A percentile compares a stretch with the other conserved stretches of the same genome.
Evolutionary conservation across 2,888 invertebrate genomes (phyloP).

Genomic region (Ephialtes manifestator): DNA sequence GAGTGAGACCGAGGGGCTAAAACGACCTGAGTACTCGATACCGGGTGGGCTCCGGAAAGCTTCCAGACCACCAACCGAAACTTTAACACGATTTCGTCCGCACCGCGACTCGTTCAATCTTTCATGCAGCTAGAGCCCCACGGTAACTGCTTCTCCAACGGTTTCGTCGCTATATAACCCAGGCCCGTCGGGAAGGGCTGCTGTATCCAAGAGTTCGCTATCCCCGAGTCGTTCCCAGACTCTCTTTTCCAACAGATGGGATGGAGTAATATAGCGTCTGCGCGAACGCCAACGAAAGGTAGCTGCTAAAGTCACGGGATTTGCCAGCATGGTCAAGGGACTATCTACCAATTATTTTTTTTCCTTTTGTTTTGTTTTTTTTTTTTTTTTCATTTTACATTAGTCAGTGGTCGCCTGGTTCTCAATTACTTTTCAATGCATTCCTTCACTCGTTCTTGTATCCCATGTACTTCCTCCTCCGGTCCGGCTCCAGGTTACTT

Average conservation of each 20-base stretch:
- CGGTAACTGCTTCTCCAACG: conserved; percentile 41
- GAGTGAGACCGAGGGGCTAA: conserved; percentile 24
- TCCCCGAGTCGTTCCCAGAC: conserved; percentile 27
- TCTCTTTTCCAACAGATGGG: conserved; percentile 20
- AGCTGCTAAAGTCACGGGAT: conserved; percentile 39
- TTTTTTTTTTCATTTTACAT: conserved; percentile 45
- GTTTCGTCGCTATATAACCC: conserved; percentile 20
- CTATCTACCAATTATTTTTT: conserved; percentile 17
- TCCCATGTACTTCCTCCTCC: conserved; percentile 18
- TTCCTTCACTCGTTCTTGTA: conserved; percentile 41
- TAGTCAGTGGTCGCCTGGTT: conserved; percentile 16
- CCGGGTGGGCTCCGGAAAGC: conserved; percentile 19
- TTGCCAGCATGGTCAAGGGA: conserved; percentile 41
- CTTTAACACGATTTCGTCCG: conserved; percentile 61
- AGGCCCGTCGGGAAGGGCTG: conserved; percentile 30
- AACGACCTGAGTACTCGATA: conserved; percentile 33
- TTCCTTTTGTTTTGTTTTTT: conserved; percentile 10
- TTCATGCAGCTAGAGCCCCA: conserved; percentile 46
- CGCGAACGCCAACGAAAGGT: conserved; percentile 19
- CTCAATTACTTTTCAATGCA: conserved; percentile 62
- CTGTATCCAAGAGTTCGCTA: conserved; percentile 33
- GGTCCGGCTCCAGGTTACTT: conserved; percentile 17
- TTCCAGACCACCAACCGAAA: conserved; percentile 55
- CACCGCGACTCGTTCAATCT: conserved; percentile 55
- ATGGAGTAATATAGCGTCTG: neutral